Evolutionary conservation across 2,888 invertebrate genomes (phyloP).

Genomic region (Caenorhabditis uteleia): DNA sequence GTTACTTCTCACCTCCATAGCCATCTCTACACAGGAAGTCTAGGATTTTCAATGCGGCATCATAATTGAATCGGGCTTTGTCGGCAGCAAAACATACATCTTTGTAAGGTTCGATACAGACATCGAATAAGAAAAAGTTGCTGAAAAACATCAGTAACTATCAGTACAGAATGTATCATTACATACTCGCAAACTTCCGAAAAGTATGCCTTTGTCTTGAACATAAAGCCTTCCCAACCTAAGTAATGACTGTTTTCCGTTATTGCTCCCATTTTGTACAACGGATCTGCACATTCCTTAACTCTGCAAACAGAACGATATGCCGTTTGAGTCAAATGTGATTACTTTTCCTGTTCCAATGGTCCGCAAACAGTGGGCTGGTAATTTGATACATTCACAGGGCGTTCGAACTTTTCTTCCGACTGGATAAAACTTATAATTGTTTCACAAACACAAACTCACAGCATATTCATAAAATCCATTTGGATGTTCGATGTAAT

Average conservation of each 20-base stretch:
- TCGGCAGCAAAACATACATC: conserved; percentile 54
- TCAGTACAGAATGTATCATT: not conserved
- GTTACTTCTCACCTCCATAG: conserved; percentile 41
- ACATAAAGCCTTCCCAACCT: conserved; percentile 53
- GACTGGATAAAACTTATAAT: conserved; percentile 14
- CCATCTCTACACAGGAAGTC: conserved; percentile 61
- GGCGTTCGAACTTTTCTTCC: conserved; percentile 16
- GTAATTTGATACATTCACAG: conserved; percentile 15
- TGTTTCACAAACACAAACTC: not conserved
- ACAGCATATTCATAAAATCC: conserved; percentile 32
- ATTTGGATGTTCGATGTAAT: conserved; percentile 6
- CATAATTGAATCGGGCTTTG: conserved; percentile 46
- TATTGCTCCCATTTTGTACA: conserved; percentile 54
- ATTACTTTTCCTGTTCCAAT: conserved; percentile 32
- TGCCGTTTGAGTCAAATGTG: no score
- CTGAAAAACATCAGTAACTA: conserved; percentile 20
- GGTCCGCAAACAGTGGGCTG: conserved; percentile 28
- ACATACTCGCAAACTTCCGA: conserved; percentile 58
- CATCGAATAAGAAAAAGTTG: conserved; percentile 58
- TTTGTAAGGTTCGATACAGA: conserved; percentile 60
- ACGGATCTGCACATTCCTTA: conserved; percentile 54
- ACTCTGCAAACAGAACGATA: conserved; percentile 35
- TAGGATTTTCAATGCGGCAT: conserved; percentile 53
- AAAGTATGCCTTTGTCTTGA: conserved; percentile 54
- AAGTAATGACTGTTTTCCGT: conserved; percentile 37